Base-by-base conservation (phyloP, 2,113 vertebrate genomes). In the Misgurnus anguillicaudatus region DNA sequence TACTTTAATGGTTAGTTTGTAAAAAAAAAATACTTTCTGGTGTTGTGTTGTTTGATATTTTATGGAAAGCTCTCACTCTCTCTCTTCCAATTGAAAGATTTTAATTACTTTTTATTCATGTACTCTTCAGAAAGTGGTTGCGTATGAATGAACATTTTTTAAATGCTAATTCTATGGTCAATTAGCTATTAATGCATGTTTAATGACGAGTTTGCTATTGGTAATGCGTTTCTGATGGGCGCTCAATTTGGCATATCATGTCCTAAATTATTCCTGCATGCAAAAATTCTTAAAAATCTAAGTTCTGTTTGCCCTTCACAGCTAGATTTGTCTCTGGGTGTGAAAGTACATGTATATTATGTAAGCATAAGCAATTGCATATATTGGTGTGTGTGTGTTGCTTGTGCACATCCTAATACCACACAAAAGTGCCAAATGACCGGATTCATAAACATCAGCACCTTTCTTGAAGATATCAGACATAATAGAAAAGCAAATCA, bases 201-300 rank as follows among this genome's bases (percentile, higher is more conserved):
- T 64, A 80, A 76, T 71, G 51, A 80, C 70, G 63, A 69, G 60
- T 62, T 76, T 71, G 72, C 53, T 64, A 64, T 61, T 61, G 9
- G 60, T 80, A 76, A 77, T 76, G 77, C 16, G 42, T 41, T 80
- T n/a, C 68, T 83, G 68, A 83, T 79, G 75, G 71, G 60, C n/a
- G 9, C 16, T 80, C 71, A 42, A 80, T 80, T 80, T 75, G 55
- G 78, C 31, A 19, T 76, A 53, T 66, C 73, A 51, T 83, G 66
- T 60, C 66, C 38, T 11, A 41, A 66, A 41, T 76, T 21, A 24
- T 76, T 69, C 45, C 24, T 48, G 48, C 71, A 73, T 8, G 13
- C 45, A 71, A 21, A 24, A 8, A 60, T n/a, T n/a, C n/a, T n/a
- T n/a, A 21, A 58, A 55, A 42, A 76, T 69, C 51, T 68, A 65